Evolutionary conservation across 2,113 vertebrate genomes (phyloP).

Genomic region (western clawed frog (Xenopus tropicalis)): UCB_Xtro_10.0 CM004445.2:30062501-30063000

Average conservation of each 20-base stretch:
- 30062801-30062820: constrained; percentile 36
- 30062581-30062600: no score
- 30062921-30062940: background rate
- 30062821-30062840: background rate
- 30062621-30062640: no score
- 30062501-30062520: no score
- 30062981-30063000: constrained; percentile 30
- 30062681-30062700: background rate
- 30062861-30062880: constrained; percentile 22
- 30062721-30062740: constrained; percentile 32
- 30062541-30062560: no score
- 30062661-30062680: background rate
- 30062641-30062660: background rate
- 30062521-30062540: no score
- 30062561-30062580: no score
- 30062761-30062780: constrained; percentile 36
- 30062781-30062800: constrained; percentile 35
- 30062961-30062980: constrained; percentile 12
- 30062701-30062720: constrained; percentile 8
- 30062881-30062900: constrained; percentile 5
- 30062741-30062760: constrained; percentile 43
- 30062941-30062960: background rate
- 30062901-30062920: background rate
- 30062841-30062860: constrained; percentile 35
- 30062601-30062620: no score